These are phyloP conservation scores for Damaliscus lunatus DNA, from an alignment of 2,113 vertebrate genomes.

Conservation along the genomic window DNA sequence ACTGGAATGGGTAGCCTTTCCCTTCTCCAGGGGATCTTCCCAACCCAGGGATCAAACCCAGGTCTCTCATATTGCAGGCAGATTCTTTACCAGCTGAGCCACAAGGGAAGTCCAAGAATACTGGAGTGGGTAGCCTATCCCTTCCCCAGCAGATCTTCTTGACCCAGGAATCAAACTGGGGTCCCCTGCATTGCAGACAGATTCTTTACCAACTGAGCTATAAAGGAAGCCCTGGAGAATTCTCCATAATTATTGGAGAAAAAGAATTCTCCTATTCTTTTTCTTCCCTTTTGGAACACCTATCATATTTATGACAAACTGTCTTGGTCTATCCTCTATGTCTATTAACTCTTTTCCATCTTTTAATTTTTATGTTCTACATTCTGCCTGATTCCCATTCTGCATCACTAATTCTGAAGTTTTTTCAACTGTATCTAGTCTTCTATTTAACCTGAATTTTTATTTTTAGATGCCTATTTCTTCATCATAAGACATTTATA, in stretches of 20 bases:
- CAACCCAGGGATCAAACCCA: neutral
- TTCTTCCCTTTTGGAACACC: neutral
- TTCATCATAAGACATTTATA: neutral
- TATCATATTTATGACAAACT: neutral
- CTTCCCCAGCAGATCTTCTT: neutral
- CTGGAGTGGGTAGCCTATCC: neutral
- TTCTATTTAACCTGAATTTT: neutral
- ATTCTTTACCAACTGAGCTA: neutral
- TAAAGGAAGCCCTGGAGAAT: neutral
- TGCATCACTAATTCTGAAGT: neutral
- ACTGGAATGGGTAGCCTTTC: neutral
- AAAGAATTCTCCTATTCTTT: neutral
- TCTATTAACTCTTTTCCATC: neutral
- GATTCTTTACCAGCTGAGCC: neutral
- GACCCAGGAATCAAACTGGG: neutral
- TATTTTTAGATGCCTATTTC: neutral
- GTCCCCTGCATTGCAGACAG: neutral
- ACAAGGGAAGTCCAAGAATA: neutral
- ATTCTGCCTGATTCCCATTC: neutral
- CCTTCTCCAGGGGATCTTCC: neutral
- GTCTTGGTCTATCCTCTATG: neutral
- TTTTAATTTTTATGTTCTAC: neutral
- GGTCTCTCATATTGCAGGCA: neutral
- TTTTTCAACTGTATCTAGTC: neutral
- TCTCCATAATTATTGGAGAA: neutral